Evolutionary conservation across 1,140 invertebrate species (phyloP).

Genomic region (Drosophila equinoxialis): DNA sequence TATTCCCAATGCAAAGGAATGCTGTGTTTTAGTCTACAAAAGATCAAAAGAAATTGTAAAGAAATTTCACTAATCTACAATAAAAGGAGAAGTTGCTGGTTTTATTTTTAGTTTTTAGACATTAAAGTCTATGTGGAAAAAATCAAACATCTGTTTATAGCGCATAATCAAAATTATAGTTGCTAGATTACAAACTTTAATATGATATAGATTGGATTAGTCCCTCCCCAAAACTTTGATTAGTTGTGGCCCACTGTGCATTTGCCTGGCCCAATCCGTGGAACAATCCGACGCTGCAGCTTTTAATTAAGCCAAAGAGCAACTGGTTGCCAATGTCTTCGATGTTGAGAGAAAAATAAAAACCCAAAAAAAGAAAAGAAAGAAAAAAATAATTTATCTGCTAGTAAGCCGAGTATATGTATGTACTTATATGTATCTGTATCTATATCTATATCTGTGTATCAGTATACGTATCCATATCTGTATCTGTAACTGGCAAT

Average conservation of each 20-base stretch:
- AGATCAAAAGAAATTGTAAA: no score
- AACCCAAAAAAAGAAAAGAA: conserved; percentile 14
- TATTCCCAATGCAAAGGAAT: conserved; percentile 7
- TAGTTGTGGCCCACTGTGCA: conserved; percentile 15
- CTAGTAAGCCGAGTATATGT: conserved; percentile 59
- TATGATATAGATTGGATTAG: no score
- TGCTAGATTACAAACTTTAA: no score
- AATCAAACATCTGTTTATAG: no score
- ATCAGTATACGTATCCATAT: conserved; percentile 38
- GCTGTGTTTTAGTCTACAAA: no score
- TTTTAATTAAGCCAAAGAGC: conserved; percentile 79
- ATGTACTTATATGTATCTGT: conserved; percentile 59
- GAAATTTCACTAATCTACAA: no score
- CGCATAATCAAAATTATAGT: no score
- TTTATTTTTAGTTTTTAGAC: no score
- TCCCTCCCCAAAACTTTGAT: background rate
- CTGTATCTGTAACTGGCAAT: conserved; percentile 39
- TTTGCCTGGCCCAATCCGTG: conserved; percentile 57
- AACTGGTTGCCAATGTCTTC: conserved; percentile 68
- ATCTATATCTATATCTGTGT: conserved; percentile 23
- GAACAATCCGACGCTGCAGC: conserved; percentile 75
- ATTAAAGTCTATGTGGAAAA: no score
- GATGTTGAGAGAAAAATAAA: conserved; percentile 24
- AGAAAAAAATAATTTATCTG: conserved; percentile 73
- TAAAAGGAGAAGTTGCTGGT: no score